These are phyloP conservation scores for Sternarchorhynchus goeldii DNA, from an alignment of 2,797 vertebrate genomes.

Conservation along the genomic window DNA sequence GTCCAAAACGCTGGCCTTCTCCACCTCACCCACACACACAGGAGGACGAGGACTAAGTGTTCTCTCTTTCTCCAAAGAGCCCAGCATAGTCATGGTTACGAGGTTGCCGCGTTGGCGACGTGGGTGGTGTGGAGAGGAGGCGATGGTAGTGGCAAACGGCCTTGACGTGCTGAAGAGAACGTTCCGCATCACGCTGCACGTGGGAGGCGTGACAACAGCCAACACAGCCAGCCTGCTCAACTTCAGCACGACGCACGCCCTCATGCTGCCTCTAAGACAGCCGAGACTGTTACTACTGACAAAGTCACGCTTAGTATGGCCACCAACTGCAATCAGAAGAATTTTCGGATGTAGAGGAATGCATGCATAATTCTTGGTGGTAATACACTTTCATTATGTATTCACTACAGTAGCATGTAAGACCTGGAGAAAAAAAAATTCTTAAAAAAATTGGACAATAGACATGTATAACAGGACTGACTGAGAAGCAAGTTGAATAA, in stretches of 20 bases:
- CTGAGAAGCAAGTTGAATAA: no score
- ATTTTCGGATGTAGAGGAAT: no score
- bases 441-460: no score
- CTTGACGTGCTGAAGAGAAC: slow-evolving; percentile 61
- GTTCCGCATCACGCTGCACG: slow-evolving; percentile 41
- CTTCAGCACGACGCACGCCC: slow-evolving; percentile 8
- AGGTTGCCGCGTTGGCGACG: slow-evolving; percentile 64
- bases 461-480: no score
- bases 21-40: slow-evolving; percentile 45
- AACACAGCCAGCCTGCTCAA: slow-evolving; percentile 17
- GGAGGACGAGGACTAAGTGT: slow-evolving; percentile 66
- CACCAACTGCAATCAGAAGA: not conserved
- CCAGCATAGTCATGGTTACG: slow-evolving; percentile 79
- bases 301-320: not conserved
- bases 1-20: slow-evolving; percentile 27
- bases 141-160: slow-evolving; percentile 57
- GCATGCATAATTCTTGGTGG: no score
- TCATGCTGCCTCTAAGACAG: slow-evolving; percentile 18
- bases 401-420: no score
- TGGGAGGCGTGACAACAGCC: slow-evolving; percentile 32
- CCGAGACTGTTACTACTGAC: not conserved
- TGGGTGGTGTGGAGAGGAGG: slow-evolving; percentile 65
- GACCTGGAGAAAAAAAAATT: no score
- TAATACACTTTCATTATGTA: no score
- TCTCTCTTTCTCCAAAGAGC: slow-evolving; percentile 67